Evolutionary conservation across 2,113 vertebrate genomes (phyloP), one percentile per base, ranked within the genome.

Genomic region (Apteryx mantelli): DNA sequence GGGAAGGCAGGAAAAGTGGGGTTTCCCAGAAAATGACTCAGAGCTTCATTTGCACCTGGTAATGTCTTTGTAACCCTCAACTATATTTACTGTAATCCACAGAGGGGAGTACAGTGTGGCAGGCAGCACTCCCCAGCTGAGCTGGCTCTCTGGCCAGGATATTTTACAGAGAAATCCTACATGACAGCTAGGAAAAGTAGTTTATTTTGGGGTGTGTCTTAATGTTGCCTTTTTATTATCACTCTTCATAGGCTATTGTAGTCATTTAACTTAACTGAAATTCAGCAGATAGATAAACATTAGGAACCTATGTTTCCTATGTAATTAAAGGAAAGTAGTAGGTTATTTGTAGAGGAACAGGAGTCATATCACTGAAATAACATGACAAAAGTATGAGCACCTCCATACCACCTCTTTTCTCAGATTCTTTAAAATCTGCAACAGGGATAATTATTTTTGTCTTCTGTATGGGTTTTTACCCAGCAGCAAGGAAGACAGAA

Each of bases 21-120:
- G 19, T 55, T 84, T 93, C 55, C 56, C 26, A 60, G 48, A 13
- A 82, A 94, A 65, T 1, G 4, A 22, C n/a, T 77, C 58, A 32
- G 25, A 82, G 71, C 25, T 69, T 40, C 48, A 28, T 12, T 50
- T 38, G 19, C 28, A 76, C 44, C 28, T 75, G 69, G 42, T 38
- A 64, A 52, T 0, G 0, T 18, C 69, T 87, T 26, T 32, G 36
- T 26, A 76, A 50, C 14, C 24, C 32, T 14, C 0, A 0, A 64
- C 19, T 56, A 16, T 10, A 13, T 34, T 50, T 50, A 42, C 25
- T 79, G 18, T 0, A 68, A 63, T 56, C 34, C 63, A 69, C 30
- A 66, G 55, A 50, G 25, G 22, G 53, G 34, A 73, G 60, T 4
- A 64, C 14, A 36, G 24, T 3, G 42, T 12, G 38, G 24, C 0